Evolutionary conservation across 2,888 invertebrate species (phyloP).

Genomic region (Mimumesa dahlbomi): DNA sequence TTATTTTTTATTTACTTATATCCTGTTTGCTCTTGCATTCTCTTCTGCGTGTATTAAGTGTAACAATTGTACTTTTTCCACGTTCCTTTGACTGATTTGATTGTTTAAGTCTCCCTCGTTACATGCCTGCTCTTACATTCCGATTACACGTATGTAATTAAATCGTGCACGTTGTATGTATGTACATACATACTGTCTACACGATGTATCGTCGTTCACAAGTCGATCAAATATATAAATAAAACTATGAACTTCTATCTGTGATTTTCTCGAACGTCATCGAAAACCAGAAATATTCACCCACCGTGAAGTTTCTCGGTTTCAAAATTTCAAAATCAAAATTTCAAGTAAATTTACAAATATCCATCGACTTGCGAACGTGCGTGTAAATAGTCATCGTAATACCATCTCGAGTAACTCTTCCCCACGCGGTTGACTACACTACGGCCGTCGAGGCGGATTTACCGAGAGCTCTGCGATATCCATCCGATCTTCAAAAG

Average conservation of each 20-base stretch:
- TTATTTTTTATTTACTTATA: constrained; percentile 16
- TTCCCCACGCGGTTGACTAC: constrained; percentile 55
- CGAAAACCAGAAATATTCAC: too few species aligned
- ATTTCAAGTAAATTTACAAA: too few species aligned
- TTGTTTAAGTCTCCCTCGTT: neutral
- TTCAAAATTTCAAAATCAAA: too few species aligned
- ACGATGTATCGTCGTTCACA: too few species aligned
- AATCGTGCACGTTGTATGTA: constrained; percentile 31
- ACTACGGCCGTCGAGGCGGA: constrained; percentile 53
- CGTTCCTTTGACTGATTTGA: constrained; percentile 1
- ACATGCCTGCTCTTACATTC: constrained; percentile 17
- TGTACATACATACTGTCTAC: neutral
- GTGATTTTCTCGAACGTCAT: too few species aligned
- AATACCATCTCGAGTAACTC: neutral
- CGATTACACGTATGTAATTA: too few species aligned
- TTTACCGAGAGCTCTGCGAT: too few species aligned
- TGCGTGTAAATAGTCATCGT: neutral
- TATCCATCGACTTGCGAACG: too few species aligned
- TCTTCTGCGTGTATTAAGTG: constrained; percentile 36
- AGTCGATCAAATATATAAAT: too few species aligned
- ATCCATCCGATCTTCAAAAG: too few species aligned
- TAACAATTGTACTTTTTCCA: neutral
- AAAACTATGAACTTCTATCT: too few species aligned
- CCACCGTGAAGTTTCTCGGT: too few species aligned
- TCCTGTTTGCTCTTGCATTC: constrained; percentile 33